Evolutionary conservation across 2,113 vertebrate species (phyloP), one percentile per base, ranked within the genome.

Genomic region (Poeciliopsis prolifica): DNA sequence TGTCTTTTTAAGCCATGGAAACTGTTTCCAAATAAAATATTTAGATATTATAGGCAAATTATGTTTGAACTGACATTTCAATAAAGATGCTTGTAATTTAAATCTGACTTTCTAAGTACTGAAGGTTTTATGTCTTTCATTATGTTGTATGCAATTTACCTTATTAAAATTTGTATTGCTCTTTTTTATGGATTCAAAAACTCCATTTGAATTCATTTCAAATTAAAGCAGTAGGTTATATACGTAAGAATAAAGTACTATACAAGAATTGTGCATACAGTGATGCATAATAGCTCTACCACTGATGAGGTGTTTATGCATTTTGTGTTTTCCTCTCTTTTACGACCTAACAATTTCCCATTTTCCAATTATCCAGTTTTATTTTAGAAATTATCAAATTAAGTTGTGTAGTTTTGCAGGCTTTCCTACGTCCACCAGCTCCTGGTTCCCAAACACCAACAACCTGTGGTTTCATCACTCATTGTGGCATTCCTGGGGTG

Each of bases 381-480:
- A 10, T 58, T 58, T 10, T 3, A 22, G 51, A n/a, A 58, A 58
- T 24, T 7, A 24, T n/a, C 51, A 58, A 58, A 58, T 58, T 24
- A 58, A n/a, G 10, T n/a, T n/a, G 24, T 58, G 19, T 58, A 58
- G 8, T 58, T 58, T 10, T 58, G 51, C 51, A 58, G 51, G n/a
- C 22, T 58, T 24, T 58, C 24, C 22, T 58, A n/a, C 2, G 3
- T n/a, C 24, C 7, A 58, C 51, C 51, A n/a, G 51, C 51, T 75
- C 80, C 58, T 48, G 28, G 70, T 80, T 78, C 71, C 67, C 74
- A 67, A 81, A 84, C 77, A 86, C 24, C 80, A 81, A 82, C 70
- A 73, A 75, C 69, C 60, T 77, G 70, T 51, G 58, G 78, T 74
- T 70, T 78, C 78, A 81, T 85, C 79, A 67, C 54, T 86, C 74